Conservation (phyloP, 2,888 invertebrate species). For the Taphrorychus bicolor region DNA sequence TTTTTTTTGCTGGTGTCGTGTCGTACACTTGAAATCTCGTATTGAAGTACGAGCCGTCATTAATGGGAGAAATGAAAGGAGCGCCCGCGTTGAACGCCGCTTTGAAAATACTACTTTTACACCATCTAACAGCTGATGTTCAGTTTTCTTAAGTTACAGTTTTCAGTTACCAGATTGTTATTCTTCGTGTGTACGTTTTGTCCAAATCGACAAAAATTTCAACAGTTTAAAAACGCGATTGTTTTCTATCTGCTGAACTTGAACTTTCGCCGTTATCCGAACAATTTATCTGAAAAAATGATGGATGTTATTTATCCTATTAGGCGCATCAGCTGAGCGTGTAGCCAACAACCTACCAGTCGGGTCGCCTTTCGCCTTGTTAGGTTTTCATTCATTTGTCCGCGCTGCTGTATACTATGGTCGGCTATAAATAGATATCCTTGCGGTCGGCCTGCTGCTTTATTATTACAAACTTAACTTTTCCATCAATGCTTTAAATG, state of each 20-base stretch:
- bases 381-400: conserved; percentile 31
- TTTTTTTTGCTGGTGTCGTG: not conserved
- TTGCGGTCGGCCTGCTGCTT: conserved; percentile 21
- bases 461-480: conserved; percentile 18
- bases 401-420: conserved; percentile 14
- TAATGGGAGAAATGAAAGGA: conserved; percentile 25
- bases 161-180: too few relatives aligned
- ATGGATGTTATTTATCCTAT: conserved; percentile 23
- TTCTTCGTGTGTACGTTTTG: too few relatives aligned
- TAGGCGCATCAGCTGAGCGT: conserved; percentile 35
- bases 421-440: conserved; percentile 34
- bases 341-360: conserved; percentile 15
- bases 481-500: conserved; percentile 16
- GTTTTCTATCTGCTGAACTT: conserved; percentile 15
- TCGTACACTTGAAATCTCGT: conserved; percentile 17
- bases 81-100: conserved; percentile 10
- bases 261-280: conserved; percentile 20
- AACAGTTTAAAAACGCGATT: too few relatives aligned
- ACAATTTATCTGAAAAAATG: conserved; percentile 27
- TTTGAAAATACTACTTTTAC: not conserved
- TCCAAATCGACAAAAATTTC: not conserved
- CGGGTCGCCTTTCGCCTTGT: conserved; percentile 20
- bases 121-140: not conserved
- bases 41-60: conserved; percentile 31
- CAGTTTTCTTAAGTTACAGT: not conserved